Evolutionary conservation across 2,888 invertebrate species (phyloP).

Genomic region (Epirrhoe tristata): DNA sequence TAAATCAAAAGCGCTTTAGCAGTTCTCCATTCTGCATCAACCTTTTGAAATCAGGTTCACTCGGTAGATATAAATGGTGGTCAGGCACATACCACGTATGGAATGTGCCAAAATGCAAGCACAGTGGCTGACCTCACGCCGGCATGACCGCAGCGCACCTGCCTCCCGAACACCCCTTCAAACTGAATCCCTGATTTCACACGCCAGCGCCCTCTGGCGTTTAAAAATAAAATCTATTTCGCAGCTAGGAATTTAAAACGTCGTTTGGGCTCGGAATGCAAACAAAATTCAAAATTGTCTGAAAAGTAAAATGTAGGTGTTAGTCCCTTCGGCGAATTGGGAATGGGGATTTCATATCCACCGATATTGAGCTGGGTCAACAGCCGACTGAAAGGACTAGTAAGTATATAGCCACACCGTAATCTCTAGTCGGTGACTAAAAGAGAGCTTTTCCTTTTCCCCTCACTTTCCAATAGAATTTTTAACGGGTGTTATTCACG

Average conservation of each 20-base stretch:
- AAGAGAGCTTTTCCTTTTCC: background rate
- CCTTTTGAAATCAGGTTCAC: too few species aligned
- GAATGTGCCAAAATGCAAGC: conserved; percentile 4
- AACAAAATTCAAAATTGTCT: conserved; percentile 43
- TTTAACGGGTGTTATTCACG: too few species aligned
- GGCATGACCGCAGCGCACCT: conserved; percentile 21
- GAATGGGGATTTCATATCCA: conserved; percentile 5
- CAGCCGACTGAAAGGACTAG: background rate
- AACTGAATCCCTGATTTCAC: conserved; percentile 58
- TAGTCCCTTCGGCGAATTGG: conserved; percentile 14
- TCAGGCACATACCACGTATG: background rate
- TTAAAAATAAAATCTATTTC: conserved; percentile 63
- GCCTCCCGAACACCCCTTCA: conserved; percentile 55
- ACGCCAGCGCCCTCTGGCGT: conserved; percentile 32
- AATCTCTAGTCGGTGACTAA: background rate
- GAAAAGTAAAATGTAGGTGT: conserved; percentile 33
- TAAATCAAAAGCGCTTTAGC: too few species aligned
- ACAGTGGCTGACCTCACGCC: background rate
- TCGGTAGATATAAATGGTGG: background rate
- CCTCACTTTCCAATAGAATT: too few species aligned
- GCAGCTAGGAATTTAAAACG: conserved; percentile 57
- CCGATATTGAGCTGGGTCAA: background rate
- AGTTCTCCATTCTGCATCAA: too few species aligned
- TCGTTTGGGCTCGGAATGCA: conserved; percentile 34
- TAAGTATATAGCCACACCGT: background rate